Evolutionary conservation across 2,797 vertebrate species (phyloP).

Genomic region (Galago senegalensis): DNA sequence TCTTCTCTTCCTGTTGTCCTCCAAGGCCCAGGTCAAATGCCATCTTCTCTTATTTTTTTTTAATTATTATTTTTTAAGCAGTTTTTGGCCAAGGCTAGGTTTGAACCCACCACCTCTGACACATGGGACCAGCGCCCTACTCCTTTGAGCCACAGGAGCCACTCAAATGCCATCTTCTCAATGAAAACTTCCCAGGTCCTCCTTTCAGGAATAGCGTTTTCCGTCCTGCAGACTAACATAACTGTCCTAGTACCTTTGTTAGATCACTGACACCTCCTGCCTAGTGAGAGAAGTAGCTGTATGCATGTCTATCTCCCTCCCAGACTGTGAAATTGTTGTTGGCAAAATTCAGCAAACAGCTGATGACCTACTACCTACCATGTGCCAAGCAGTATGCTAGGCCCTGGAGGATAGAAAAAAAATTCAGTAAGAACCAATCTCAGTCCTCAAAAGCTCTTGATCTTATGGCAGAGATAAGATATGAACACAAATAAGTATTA

Average conservation of each 20-base stretch:
- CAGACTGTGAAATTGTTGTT: constrained; percentile 63
- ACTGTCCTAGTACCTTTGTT: neutral
- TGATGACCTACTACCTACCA: neutral
- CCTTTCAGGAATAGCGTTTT: neutral
- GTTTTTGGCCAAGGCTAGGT: too few relatives aligned
- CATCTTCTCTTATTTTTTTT: neutral
- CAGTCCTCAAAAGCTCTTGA: neutral
- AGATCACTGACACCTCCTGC: constrained; percentile 55
- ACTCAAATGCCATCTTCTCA: constrained; percentile 35
- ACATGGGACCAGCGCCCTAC: too few relatives aligned
- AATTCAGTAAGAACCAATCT: neutral
- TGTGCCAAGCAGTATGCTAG: constrained; percentile 41
- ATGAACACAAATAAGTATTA: neutral
- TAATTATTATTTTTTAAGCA: too few relatives aligned
- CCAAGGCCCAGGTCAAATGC: constrained; percentile 29
- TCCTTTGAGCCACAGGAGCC: too few relatives aligned
- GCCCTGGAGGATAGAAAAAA: neutral
- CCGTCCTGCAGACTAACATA: neutral
- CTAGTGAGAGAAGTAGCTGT: constrained; percentile 60
- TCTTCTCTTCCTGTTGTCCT: constrained; percentile 30
- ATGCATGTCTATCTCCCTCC: constrained; percentile 24
- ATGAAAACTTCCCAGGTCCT: neutral
- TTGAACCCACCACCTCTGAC: too few relatives aligned
- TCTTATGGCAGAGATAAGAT: constrained; percentile 47
- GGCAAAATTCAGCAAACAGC: constrained; percentile 57